Percentiles rank a stretch among this genome's conserved stretches.
Evolutionary conservation across 2,113 vertebrate species (phyloP).

Genomic region (Rhinolophus sinicus): DNA sequence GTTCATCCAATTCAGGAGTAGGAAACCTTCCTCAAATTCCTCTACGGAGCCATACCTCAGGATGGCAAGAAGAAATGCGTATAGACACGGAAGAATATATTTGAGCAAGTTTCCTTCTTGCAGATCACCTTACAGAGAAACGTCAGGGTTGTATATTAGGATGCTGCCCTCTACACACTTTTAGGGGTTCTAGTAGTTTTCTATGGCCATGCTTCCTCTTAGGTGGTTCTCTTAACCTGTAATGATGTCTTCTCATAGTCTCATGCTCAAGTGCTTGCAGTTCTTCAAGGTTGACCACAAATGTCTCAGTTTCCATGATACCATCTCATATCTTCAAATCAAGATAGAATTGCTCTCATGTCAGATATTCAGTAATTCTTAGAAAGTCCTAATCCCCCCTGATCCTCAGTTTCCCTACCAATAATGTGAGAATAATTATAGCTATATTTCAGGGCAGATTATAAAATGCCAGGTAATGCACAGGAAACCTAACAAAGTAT

Average conservation of each 20-base stretch:
- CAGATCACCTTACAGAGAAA: conserved; percentile 28
- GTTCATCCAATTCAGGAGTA: conserved; percentile 80
- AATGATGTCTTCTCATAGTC: not conserved
- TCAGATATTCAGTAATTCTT: not conserved
- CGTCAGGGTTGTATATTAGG: not conserved
- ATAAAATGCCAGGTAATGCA: not conserved
- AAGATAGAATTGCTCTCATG: not conserved
- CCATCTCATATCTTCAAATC: not conserved
- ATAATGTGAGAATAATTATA: not conserved
- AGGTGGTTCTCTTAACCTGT: not conserved
- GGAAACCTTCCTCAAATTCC: conserved; percentile 79
- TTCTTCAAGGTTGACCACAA: not conserved
- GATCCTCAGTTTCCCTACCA: not conserved
- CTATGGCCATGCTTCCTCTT: not conserved
- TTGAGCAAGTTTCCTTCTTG: conserved; percentile 31
- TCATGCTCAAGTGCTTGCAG: not conserved
- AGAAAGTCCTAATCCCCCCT: not conserved
- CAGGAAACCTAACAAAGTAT: not conserved
- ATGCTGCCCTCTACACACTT: not conserved
- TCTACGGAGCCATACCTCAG: conserved; percentile 63
- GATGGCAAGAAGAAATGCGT: conserved; percentile 55
- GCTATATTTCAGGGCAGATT: not conserved
- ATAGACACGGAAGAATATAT: conserved; percentile 5
- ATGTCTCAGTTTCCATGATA: not conserved
- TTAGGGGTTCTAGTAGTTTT: not conserved